Base-by-base conservation (phyloP, 1,140 invertebrate genomes). In the Heliconius eleuchia region DNA sequence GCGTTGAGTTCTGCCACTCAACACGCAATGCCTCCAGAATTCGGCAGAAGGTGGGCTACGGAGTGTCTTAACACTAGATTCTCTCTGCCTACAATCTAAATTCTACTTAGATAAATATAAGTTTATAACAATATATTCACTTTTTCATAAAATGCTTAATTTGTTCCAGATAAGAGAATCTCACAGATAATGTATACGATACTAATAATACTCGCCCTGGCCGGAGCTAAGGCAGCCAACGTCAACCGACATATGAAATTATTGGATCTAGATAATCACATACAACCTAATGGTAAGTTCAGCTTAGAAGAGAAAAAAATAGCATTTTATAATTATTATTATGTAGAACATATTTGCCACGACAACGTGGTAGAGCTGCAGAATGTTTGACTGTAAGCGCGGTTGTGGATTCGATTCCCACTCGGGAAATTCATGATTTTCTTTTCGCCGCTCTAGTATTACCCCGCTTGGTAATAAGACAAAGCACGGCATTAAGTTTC, bases 211-310 rank as follows among this genome's bases (percentile, higher is more conserved):
- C 34, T 77, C 42, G 83, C 85, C 27, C 85, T 92, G 60, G 76
- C 88, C 76, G 80, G 87, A 8, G 78, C 84, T 2, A 84, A 83
- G 16, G 80, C 86, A 9, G 83, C 89, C 0, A 89, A 83, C 9
- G 86, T 91, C 30, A 89, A 91, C 74, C 87, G 86, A 82, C 90
- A 91, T 66, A 87, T 91, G 83, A 89, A 88, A 70, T 16, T 90
- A 39, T 70, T 92, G 71, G 76, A 77, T 27, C 39, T 84, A 23
- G 88, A 89, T 30, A 89, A 89, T 73, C 85, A 81, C 74, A 88
- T 92, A 81, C 86, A 89, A 6, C 30, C 18, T 42, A 88, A 89
- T 83, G 84, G 91, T 92, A 76, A 87, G 88, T 83, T 34, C 13
- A 27, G 23, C 16, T 18, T 7, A 27, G 57, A 37, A 37, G 34